These are phyloP conservation scores for Sphaeramia orbicularis DNA, from an alignment of 2,797 vertebrate genomes.

Conservation along the genomic window DNA sequence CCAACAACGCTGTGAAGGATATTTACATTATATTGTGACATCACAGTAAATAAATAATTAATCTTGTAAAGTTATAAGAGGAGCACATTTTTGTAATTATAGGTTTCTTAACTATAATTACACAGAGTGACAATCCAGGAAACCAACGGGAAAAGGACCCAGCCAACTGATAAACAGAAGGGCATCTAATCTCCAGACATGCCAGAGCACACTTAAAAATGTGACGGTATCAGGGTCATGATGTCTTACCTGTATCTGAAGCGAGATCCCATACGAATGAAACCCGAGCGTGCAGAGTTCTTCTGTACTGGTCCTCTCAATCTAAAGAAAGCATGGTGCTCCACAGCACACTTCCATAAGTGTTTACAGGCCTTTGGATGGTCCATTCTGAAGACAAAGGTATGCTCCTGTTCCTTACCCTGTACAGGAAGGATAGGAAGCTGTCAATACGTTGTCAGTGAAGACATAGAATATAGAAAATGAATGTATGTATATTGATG, in stretches of 20 bases:
- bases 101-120: too few species aligned
- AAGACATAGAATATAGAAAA: too few species aligned
- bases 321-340: constrained; percentile 99
- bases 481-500: too few species aligned
- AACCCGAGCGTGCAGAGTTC: constrained; percentile 88
- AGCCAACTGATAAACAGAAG: too few species aligned
- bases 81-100: too few species aligned
- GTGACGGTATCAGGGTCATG: not conserved
- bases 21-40: too few species aligned
- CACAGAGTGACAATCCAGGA: too few species aligned
- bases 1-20: too few species aligned
- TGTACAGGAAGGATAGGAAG: constrained; percentile 58
- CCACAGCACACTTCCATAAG: constrained; percentile 98
- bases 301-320: constrained; percentile 96
- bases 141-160: too few species aligned
- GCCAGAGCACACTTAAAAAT: not conserved
- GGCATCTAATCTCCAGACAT: not conserved
- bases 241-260: constrained; percentile 95
- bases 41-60: too few species aligned
- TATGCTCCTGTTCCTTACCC: constrained; percentile 99
- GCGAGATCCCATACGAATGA: constrained; percentile 96
- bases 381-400: constrained; percentile 97
- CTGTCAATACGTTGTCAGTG: not conserved
- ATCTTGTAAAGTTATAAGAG: too few species aligned
- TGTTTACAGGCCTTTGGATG: constrained; percentile 99